Conservation (phyloP, 2,888 invertebrate species). For the Catocala fraxini region DNA sequence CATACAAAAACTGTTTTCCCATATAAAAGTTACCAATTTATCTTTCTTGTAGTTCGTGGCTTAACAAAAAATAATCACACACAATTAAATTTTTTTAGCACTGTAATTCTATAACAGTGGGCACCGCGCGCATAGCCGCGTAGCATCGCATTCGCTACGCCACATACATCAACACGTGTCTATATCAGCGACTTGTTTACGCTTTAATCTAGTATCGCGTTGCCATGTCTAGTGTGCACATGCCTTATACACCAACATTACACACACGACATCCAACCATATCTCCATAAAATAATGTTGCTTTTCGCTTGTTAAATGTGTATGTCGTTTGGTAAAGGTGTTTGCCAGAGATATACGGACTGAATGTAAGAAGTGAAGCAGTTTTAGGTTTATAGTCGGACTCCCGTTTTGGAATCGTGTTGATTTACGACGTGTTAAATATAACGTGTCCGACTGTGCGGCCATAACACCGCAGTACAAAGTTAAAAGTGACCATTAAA, state of each 20-base stretch:
- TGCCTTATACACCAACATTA: constrained; percentile 15
- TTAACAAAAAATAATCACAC: too few relatives aligned
- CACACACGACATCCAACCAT: constrained; percentile 10
- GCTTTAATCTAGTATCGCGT: constrained; percentile 61
- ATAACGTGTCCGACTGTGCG: constrained; percentile 13
- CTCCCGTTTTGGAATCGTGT: constrained; percentile 20
- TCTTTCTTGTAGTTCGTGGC: too few relatives aligned
- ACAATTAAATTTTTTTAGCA: neutral
- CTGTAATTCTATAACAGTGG: neutral
- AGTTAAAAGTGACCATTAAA: too few relatives aligned
- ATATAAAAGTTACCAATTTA: too few relatives aligned
- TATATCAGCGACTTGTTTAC: constrained; percentile 58
- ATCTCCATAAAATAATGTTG: neutral
- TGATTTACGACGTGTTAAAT: constrained; percentile 25
- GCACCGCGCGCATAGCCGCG: too few relatives aligned
- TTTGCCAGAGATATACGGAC: constrained; percentile 51
- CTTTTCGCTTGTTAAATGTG: constrained; percentile 9
- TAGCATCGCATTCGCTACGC: constrained; percentile 23
- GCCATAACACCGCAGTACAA: too few relatives aligned
- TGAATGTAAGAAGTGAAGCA: constrained; percentile 53
- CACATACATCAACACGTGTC: constrained; percentile 54
- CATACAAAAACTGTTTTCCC: too few relatives aligned
- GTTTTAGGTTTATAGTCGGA: constrained; percentile 36
- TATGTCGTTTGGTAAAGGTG: constrained; percentile 21
- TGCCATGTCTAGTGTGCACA: constrained; percentile 30